phyloP scores from a whole-genome alignment of 2,888 invertebrate species.

The Parnassius mnemosyne region DNA sequence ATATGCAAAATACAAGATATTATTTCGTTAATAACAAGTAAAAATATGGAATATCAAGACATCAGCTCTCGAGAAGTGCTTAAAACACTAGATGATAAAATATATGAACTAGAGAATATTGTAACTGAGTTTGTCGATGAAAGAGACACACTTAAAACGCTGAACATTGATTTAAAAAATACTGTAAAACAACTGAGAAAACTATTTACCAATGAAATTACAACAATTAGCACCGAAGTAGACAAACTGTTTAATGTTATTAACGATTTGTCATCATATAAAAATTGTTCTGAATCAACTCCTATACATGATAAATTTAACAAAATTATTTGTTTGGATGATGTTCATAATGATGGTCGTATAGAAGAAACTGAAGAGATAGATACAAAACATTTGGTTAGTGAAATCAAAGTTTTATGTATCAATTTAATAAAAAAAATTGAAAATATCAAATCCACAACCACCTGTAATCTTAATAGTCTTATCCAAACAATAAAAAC shows the following conservation, averaged over 20 bases:
- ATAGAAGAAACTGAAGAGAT: not conserved
- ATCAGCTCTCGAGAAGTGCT: constrained; percentile 43
- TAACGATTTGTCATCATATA: not conserved
- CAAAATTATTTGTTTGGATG: not conserved
- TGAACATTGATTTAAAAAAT: constrained; percentile 25
- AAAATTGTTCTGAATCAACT: not conserved
- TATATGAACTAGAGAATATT: constrained; percentile 45
- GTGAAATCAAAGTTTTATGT: constrained; percentile 20
- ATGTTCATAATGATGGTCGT: not conserved
- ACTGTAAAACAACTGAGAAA: not conserved
- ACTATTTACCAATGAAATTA: constrained; percentile 10
- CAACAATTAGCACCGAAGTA: constrained; percentile 2
- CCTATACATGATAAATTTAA: not conserved
- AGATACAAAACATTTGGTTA: constrained; percentile 7
- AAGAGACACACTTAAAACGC: constrained; percentile 36
- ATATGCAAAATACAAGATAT: constrained; percentile 44
- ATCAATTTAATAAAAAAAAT: constrained; percentile 32
- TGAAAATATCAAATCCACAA: constrained; percentile 7
- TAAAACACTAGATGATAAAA: constrained; percentile 39
- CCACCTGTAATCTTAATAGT: constrained; percentile 9
- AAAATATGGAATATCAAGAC: constrained; percentile 45
- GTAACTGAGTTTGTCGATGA: constrained; percentile 39
- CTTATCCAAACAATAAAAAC: constrained; percentile 32
- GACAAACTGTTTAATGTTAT: not conserved
- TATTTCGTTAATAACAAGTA: constrained; percentile 43